Evolutionary conservation across 2,113 vertebrate species (phyloP).

Genomic region (Rallus limicola): DNA sequence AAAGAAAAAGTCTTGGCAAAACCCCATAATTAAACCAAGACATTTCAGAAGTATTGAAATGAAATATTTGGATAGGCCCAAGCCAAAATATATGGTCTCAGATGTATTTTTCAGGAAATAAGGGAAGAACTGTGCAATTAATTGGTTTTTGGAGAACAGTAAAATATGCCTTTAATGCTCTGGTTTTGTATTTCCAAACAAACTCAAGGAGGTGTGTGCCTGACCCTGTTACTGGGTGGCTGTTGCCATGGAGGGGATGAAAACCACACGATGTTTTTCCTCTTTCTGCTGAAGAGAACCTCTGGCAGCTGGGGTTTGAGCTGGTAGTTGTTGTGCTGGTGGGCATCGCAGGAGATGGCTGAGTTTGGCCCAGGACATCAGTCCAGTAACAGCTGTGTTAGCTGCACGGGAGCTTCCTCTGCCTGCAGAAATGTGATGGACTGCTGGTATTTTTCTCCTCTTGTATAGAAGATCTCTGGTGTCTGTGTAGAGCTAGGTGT

Average conservation of each 20-base stretch:
- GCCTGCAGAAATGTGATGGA: fast-evolving
- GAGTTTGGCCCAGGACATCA: neutral
- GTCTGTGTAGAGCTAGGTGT: neutral
- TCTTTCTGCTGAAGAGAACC: neutral
- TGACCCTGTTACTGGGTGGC: neutral
- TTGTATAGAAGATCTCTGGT: neutral
- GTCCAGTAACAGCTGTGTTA: neutral
- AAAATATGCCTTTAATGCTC: neutral
- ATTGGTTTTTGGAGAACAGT: neutral
- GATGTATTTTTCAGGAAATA: neutral
- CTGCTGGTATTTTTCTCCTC: neutral
- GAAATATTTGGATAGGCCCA: slow-evolving; percentile 8
- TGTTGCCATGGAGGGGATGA: neutral
- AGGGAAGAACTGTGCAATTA: neutral
- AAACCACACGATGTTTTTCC: fast-evolving
- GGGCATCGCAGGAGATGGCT: neutral
- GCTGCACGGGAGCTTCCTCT: neutral
- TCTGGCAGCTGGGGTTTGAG: fast-evolving
- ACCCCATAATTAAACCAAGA: slow-evolving; percentile 3
- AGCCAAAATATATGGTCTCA: neutral
- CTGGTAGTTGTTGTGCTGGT: neutral
- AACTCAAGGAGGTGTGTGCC: neutral
- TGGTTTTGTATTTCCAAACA: neutral
- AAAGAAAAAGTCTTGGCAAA: neutral
- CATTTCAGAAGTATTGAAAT: neutral